Conservation (phyloP, 2,888 invertebrate species). For the Aporophyla lueneburgensis region DNA sequence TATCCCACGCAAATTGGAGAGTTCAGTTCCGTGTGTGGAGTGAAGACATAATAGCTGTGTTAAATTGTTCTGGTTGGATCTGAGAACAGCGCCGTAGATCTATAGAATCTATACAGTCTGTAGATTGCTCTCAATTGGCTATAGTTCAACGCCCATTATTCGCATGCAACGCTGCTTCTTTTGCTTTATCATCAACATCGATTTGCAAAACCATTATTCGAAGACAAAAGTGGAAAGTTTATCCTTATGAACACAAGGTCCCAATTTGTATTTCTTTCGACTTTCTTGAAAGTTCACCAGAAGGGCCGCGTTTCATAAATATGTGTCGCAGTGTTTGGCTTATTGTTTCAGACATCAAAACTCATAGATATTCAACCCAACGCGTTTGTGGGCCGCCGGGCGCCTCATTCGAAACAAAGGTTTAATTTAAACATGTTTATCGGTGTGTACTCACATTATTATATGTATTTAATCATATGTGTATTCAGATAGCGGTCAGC, state of each 20-base stretch:
- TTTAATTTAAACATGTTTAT: conserved; percentile 64
- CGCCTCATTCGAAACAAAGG: conserved; percentile 64
- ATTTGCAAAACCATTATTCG: conserved; percentile 4
- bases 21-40: conserved; percentile 39
- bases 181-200: conserved; percentile 9
- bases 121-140: conserved; percentile 27
- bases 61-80: conserved; percentile 13
- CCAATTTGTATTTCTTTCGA: conserved; percentile 26
- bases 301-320: conserved; percentile 48
- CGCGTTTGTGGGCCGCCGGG: conserved; percentile 42
- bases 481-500: conserved; percentile 57
- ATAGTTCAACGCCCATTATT: conserved; percentile 25
- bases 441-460: conserved; percentile 45
- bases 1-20: conserved; percentile 44
- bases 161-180: conserved; percentile 22
- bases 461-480: conserved; percentile 51
- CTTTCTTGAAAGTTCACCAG: conserved; percentile 52
- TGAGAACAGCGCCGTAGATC: background rate
- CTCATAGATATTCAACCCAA: conserved; percentile 61
- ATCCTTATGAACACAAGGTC: conserved; percentile 11
- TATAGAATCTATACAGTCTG: conserved; percentile 9
- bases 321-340: conserved; percentile 49
- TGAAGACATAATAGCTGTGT: conserved; percentile 35
- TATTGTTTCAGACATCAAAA: conserved; percentile 46
- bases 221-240: conserved; percentile 18